phyloP scores from a whole-genome alignment of 23 tunicate genomes.

The Halocynthia roretzi region DNA sequence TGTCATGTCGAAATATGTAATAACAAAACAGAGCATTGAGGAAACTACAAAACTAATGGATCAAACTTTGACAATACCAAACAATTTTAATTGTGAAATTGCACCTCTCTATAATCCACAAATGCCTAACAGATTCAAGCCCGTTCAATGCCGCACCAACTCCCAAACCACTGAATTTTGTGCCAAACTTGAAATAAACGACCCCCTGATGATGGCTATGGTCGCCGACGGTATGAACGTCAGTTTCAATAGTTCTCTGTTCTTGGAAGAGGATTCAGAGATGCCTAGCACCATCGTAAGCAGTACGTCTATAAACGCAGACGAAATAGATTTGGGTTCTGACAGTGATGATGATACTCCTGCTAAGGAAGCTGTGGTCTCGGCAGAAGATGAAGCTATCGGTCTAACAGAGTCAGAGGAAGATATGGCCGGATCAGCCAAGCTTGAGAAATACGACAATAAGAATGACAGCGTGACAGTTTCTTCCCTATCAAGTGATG shows the following conservation, averaged over 20 bases:
- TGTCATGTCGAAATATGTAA: conserved; percentile 23
- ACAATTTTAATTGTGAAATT: conserved; percentile 48
- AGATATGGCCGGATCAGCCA: not conserved
- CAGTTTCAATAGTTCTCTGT: conserved; percentile 15
- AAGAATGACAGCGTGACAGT: not conserved
- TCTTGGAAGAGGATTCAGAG: conserved; percentile 16
- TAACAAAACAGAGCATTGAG: conserved; percentile 42
- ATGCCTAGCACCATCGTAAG: conserved; percentile 28
- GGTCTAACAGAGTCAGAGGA: not conserved
- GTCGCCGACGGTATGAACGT: conserved; percentile 25
- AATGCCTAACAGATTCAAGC: conserved; percentile 16
- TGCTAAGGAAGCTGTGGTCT: conserved; percentile 6
- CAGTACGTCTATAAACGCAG: conserved; percentile 59
- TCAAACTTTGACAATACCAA: conserved; percentile 54
- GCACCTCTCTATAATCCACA: conserved; percentile 68
- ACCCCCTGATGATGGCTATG: conserved; percentile 72
- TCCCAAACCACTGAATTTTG: conserved; percentile 89
- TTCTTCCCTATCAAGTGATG: conserved; percentile 4
- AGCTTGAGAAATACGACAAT: too few relatives aligned
- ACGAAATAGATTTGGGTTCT: conserved; percentile 72
- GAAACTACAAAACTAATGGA: conserved; percentile 26
- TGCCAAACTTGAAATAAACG: conserved; percentile 65
- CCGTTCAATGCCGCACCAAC: conserved; percentile 45
- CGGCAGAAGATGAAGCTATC: not conserved
- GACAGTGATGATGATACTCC: conserved; percentile 46